These are phyloP conservation scores for Thunnus albacares DNA, from an alignment of 2,797 vertebrate species.

Conservation along the genomic window DNA sequence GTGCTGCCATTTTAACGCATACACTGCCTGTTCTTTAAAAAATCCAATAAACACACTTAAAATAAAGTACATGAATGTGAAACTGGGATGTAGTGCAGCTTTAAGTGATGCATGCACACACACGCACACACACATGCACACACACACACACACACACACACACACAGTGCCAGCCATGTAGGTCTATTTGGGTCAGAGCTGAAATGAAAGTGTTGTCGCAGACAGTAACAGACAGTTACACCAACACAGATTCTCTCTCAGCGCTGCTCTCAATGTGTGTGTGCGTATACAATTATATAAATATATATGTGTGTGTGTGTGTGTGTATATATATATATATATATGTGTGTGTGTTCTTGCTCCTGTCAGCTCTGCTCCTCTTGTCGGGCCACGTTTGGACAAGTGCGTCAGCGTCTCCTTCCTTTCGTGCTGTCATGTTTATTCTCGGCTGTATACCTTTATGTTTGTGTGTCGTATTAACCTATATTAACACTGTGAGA, in stretches of 20 bases:
- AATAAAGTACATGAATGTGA: neutral
- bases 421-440: conserved; percentile 68
- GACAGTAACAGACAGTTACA: conserved; percentile 68
- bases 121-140: conserved; percentile 16
- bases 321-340: conserved; percentile 7
- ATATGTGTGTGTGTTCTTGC: conserved; percentile 25
- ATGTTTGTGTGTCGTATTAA: conserved; percentile 67
- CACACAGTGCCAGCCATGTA: conserved; percentile 35
- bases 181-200: conserved; percentile 76
- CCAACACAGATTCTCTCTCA: conserved; percentile 48
- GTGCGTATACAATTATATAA: neutral
- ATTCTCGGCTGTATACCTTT: conserved; percentile 66
- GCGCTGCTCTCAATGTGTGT: conserved; percentile 20
- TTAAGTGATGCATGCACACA: conserved; percentile 10
- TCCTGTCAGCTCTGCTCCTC: conserved; percentile 58
- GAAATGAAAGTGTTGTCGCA: conserved; percentile 69
- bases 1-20: too few species aligned
- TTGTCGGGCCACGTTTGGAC: conserved; percentile 66
- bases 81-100: conserved; percentile 27
- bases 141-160: conserved; percentile 27
- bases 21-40: too few species aligned
- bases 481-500: conserved; percentile 72
- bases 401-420: conserved; percentile 39
- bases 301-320: neutral
- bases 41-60: neutral